Percentiles rank a stretch among this genome's conserved stretches.
phyloP scores from a whole-genome alignment of 2,797 vertebrate species.

The Odontamblyopus rebecca region DNA sequence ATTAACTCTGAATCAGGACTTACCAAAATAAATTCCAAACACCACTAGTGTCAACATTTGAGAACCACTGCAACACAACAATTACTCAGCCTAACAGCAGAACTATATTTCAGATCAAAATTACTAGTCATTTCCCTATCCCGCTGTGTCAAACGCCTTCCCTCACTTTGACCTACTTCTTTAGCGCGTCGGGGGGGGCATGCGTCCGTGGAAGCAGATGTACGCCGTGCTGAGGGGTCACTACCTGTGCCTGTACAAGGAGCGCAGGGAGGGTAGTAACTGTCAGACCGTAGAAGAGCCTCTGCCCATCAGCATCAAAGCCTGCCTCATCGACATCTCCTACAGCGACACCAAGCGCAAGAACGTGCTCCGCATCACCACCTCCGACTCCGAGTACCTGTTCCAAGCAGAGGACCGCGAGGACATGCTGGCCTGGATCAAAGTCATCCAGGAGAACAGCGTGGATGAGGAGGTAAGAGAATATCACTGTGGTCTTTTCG shows the following conservation, averaged over 20 bases:
- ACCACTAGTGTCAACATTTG: neutral
- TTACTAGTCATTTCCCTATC: conserved; percentile 4
- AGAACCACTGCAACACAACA: neutral
- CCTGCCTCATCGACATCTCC: conserved; percentile 96
- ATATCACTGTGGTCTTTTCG: neutral
- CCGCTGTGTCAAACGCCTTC: neutral
- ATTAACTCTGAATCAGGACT: neutral
- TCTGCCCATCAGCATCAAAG: conserved; percentile 89
- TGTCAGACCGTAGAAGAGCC: conserved; percentile 87
- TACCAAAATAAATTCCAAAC: neutral
- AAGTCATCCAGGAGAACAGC: conserved; percentile 92
- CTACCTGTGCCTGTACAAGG: conserved; percentile 90
- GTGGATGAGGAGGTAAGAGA: conserved; percentile 88
- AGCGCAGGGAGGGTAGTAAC: conserved; percentile 86
- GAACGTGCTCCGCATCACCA: conserved; percentile 94
- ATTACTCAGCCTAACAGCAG: conserved; percentile 14
- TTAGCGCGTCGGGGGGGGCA: conserved; percentile 89
- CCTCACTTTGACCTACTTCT: conserved; percentile 2
- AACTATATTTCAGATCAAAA: conserved; percentile 3
- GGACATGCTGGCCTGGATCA: conserved; percentile 96
- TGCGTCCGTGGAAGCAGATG: conserved; percentile 93
- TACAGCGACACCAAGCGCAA: conserved; percentile 98
- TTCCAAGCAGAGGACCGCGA: conserved; percentile 96
- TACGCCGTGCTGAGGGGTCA: conserved; percentile 90
- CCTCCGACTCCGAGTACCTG: conserved; percentile 91